Conservation (phyloP, 2,888 invertebrate genomes). For the Callinectes sapidus region DNA sequence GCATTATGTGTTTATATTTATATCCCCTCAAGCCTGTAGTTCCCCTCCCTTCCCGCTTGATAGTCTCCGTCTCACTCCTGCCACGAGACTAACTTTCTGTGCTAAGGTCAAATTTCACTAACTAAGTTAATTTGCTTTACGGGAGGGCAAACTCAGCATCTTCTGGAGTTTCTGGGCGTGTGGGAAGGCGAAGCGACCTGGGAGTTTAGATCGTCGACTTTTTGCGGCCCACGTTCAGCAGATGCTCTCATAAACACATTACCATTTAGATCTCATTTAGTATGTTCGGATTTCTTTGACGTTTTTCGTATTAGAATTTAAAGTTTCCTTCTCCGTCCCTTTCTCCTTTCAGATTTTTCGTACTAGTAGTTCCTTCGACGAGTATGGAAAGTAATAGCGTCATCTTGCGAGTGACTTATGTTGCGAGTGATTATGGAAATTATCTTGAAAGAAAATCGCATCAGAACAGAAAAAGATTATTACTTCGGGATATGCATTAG, state of each 20-base stretch:
- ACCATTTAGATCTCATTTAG: conserved; percentile 20
- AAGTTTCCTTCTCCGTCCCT: background rate
- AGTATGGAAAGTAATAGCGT: background rate
- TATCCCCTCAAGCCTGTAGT: background rate
- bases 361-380: background rate
- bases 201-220: background rate
- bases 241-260: conserved; percentile 22
- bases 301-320: background rate
- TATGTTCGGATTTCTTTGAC: background rate
- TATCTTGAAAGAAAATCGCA: background rate
- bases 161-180: conserved; percentile 16
- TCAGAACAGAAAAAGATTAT: background rate
- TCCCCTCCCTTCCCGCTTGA: background rate
- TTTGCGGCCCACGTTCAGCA: background rate
- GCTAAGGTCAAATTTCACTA: conserved; percentile 35
- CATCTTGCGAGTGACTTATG: background rate
- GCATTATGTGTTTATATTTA: background rate
- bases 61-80: background rate
- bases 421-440: background rate
- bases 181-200: background rate
- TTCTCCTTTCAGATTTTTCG: background rate
- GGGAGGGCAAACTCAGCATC: background rate
- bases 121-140: conserved; percentile 30
- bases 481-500: background rate
- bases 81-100: background rate